A percentile compares a stretch with the other conserved stretches of the same genome.
Conservation (phyloP, 2,888 invertebrate species). For the Noctua janthe region DNA sequence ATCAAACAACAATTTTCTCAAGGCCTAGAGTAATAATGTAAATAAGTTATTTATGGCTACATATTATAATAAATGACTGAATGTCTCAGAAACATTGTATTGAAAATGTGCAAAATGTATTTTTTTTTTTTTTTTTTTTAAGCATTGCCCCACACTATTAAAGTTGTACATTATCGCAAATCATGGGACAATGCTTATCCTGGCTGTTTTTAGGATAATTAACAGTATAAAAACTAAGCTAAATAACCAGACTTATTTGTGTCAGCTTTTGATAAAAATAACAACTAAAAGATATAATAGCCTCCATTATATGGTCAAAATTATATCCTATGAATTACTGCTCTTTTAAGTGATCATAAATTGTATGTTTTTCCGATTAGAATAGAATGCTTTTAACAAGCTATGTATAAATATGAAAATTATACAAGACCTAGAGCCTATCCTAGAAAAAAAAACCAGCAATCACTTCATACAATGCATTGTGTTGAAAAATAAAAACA, state of each 20-base stretch:
- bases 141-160: no score
- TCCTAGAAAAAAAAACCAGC: not conserved
- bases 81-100: conserved; percentile 21
- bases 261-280: not conserved
- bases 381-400: not conserved
- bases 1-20: conserved; percentile 44
- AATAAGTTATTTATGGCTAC: conserved; percentile 29
- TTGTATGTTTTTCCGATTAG: not conserved
- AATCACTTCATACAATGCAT: not conserved
- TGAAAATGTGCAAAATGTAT: conserved; percentile 24
- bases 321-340: not conserved
- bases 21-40: conserved; percentile 26
- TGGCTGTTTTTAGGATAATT: conserved; percentile 1
- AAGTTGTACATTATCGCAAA: not conserved
- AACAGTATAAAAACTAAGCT: not conserved
- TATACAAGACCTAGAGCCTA: not conserved
- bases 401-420: not conserved
- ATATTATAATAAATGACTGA: conserved; percentile 13
- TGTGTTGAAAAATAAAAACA: not conserved
- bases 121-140: no score
- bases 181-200: not conserved
- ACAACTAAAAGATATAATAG: not conserved
- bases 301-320: not conserved
- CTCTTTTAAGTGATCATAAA: not conserved
- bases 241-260: not conserved